phyloP scores from a whole-genome alignment of 2,888 invertebrate genomes.

The Temnothorax unifasciatus region DNA sequence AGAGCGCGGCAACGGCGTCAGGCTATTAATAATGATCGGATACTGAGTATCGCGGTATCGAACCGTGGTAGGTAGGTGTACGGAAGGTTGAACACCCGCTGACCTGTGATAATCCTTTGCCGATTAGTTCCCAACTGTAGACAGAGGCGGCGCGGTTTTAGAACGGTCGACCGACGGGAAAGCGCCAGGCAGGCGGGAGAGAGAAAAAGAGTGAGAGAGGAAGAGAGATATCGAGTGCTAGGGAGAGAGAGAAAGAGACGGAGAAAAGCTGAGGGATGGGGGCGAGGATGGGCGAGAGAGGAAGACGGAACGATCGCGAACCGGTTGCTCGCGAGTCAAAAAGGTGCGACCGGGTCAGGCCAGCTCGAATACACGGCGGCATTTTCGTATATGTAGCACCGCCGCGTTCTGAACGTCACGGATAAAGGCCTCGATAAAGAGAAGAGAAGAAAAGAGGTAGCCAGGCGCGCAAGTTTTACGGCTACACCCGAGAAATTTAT shows the following conservation, averaged over 20 bases:
- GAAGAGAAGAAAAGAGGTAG: not conserved
- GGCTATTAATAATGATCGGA: conserved; percentile 75
- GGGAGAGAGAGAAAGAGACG: not conserved
- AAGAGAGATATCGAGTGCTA: not conserved
- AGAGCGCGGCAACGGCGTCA: conserved; percentile 18
- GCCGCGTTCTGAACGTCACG: conserved; percentile 56
- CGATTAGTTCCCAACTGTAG: conserved; percentile 81
- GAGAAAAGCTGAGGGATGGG: conserved; percentile 56
- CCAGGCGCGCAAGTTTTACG: not conserved
- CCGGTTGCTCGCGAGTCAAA: conserved; percentile 76
- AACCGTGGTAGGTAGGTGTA: conserved; percentile 73
- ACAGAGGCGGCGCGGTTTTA: conserved; percentile 78
- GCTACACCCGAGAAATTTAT: conserved; percentile 15
- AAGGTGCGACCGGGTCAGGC: conserved; percentile 72
- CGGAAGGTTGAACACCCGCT: conserved; percentile 81
- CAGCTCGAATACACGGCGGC: conserved; percentile 67
- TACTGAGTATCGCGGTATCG: conserved; percentile 71
- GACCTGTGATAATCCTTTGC: conserved; percentile 82
- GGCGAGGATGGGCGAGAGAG: conserved; percentile 55
- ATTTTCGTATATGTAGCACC: conserved; percentile 65
- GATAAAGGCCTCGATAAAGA: conserved; percentile 39
- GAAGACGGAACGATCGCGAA: conserved; percentile 66
- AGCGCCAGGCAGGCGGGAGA: conserved; percentile 65
- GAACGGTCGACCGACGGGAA: conserved; percentile 72
- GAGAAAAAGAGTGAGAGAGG: conserved; percentile 8